Evolutionary conservation across 1,140 invertebrate species (phyloP), one percentile per base, ranked within the genome.

Genomic region (Drosophila malerkotliana): DNA sequence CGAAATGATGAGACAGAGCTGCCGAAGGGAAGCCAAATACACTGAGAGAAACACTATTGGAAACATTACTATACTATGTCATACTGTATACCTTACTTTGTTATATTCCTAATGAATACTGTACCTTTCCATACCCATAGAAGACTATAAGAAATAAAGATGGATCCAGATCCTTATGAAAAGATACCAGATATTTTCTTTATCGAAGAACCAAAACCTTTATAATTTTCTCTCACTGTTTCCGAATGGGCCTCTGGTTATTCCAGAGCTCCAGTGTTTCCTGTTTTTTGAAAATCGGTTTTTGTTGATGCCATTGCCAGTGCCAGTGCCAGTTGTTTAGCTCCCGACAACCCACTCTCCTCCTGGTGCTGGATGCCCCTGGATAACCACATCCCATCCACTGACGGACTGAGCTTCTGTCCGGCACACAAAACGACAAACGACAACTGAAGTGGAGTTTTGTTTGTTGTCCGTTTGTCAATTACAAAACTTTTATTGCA

Each of bases 381-480:
- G 32, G 32, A 34, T 10, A 60, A 54, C 66, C 62, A 59, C 59
- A 52, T 26, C 32, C 63, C 59, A 48, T 77, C 59, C 80, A 53
- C 48, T 18, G 41, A 57, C 51, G 53, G 62, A 57, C 51, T 56
- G 62, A 64, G 59, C 72, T 66, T 44, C 71, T 74, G 72, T 74
- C 54, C 54, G 41, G 10, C 56, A 41, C 61, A 57, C 21, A 60
- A 41, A 58, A 58, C 55, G 67, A 37, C 44, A 28, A 64, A 37
- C 72, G 69, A 49, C 76, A 60, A 77, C 63, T 88, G 79, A 55
- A 88, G 83, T 88, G 79, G 84, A 83, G 83, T 77, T 88, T 88
- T 88, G 83, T 87, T 88, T 88, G 83, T 87, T 88, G 83, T 87
- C 83, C 83, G 83, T 87, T 87, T 87, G 83, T 87, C 83, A 87